Base-by-base conservation (phyloP, 1,140 invertebrate genomes). In the Pogonomyrmex barbatus region DNA sequence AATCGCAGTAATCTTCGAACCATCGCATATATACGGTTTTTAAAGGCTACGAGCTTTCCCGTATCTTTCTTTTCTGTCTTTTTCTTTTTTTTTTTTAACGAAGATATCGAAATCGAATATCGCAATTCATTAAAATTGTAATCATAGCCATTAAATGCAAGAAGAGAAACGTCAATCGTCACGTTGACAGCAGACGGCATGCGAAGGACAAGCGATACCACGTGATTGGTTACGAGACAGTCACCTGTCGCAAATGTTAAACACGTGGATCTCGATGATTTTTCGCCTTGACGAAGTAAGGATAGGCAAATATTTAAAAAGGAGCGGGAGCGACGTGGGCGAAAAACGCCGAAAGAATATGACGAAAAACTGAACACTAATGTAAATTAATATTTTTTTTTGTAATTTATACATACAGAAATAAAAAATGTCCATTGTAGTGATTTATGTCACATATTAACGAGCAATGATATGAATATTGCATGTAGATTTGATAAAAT, bases 201-300 rank as follows among this genome's bases (percentile, higher is more conserved):
- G 54, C 30, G 42, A 63, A 24, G 73, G 88, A 92, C 89, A 92
- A 68, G 68, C 89, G 90, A 90, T 90, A 79, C 78, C 70, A 83
- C 75, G 8, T 81, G 86, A 94, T 94, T 94, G 91, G 93, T 60
- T 45, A 65, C 54, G 3, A 30, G 4, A 9, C 39, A 17, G 73
- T 79, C 50, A 67, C n/a, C n/a, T 6, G 9, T 1, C 24, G 10
- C 4, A 36, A 65, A 17, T 9, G 36, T 70, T 50, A 24, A 81
- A 84, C 47, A 89, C 85, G 85, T 85, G 79, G 56, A 89, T 42
- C n/a, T 6, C n/a, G n/a, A 36, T 83, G 63, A 88, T 88, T 70
- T 45, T 63, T 45, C 14, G 45, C 12, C 1, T 24, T 24, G 8
- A 30, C n/a, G 8, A 39, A 10, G 17, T 2, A 9, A 3, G 24